Evolutionary conservation across 2,113 vertebrate species (phyloP).

Genomic region (Sapajus apella): DNA sequence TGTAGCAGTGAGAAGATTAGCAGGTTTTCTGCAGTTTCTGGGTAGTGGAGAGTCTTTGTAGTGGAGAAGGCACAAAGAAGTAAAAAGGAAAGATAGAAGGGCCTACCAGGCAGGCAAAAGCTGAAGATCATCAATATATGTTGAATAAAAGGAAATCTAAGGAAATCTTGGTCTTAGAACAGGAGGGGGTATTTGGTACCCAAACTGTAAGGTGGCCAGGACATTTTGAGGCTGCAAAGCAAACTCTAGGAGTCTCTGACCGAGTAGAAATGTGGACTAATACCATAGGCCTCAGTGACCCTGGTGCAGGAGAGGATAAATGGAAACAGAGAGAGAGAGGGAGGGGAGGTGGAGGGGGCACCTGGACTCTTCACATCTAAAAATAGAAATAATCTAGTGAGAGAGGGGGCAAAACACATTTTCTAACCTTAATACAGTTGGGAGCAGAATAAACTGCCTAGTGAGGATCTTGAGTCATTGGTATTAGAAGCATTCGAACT

Average conservation of each 20-base stretch:
- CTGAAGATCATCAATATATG: neutral
- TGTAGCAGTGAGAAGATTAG: neutral
- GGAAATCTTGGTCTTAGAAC: neutral
- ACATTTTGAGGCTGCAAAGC: conserved; percentile 26
- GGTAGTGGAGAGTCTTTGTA: neutral
- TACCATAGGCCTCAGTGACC: neutral
- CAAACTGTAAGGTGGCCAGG: neutral
- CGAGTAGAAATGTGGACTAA: neutral
- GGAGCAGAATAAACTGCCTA: conserved; percentile 61
- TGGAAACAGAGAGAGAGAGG: too few relatives aligned
- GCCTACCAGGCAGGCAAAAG: neutral
- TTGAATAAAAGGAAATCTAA: conserved; percentile 30
- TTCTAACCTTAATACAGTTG: conserved; percentile 64
- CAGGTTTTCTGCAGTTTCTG: neutral
- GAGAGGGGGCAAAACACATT: conserved; percentile 4
- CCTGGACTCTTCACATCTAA: conserved; percentile 58
- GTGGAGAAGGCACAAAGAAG: neutral
- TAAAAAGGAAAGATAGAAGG: neutral
- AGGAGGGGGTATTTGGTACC: neutral
- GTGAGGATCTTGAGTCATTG: conserved; percentile 48
- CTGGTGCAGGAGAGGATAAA: neutral
- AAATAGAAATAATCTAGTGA: conserved; percentile 60
- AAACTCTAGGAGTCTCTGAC: neutral
- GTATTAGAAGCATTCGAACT: conserved; percentile 37
- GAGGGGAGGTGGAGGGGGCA: too few relatives aligned